Base-by-base conservation (phyloP, 2,888 invertebrate species). In the Phoenoteleia sp. region DNA sequence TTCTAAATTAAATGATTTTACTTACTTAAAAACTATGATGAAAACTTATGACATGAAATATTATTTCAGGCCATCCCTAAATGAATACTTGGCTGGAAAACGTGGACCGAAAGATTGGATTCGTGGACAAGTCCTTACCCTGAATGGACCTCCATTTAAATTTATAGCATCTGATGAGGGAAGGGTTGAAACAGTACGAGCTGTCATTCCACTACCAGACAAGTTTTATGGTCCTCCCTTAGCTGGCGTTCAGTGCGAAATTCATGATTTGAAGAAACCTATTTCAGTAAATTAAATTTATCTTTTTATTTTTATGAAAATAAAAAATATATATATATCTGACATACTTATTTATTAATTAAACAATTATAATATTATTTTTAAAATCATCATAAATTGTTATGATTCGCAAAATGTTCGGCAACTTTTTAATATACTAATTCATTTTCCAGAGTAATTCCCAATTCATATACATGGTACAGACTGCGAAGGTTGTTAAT, bases 141-240 rank as follows among this genome's bases (percentile, higher is more conserved):
- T 86, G 4, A 58, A 86, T 11, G 52, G 85, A 2, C 82, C 83
- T 2, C 77, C 85, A 9, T 47, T 90, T 0, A 87, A 88, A 81
- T 49, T 93, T 29, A 88, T 87, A 11, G 72, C 83, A 7, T 56
- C 91, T 9, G 93, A 93, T 23, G 92, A 92, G 69, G 88, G 89
- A 2, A 81, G 88, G 52, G 49, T 91, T 27, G 15, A 85, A 11
- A 9, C 54, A 1, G 87, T 90, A 3, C 27, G 69, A 0, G 62
- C 87, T 36, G 76, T 87, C 5, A 23, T 89, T 4, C 89, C 91
- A 11, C 80, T 91, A 56, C 87, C 90, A 0, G 4, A 76, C 1
- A n/a, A 74, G 2, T 91, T 86, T 64, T 49, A 6, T 0, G 33
- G 87, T 0, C 79, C 91, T 36, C 71, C 71, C n/a, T 77, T 81